Base-by-base conservation (phyloP, 2,888 invertebrate species). In the Drosophila putrida region DNA sequence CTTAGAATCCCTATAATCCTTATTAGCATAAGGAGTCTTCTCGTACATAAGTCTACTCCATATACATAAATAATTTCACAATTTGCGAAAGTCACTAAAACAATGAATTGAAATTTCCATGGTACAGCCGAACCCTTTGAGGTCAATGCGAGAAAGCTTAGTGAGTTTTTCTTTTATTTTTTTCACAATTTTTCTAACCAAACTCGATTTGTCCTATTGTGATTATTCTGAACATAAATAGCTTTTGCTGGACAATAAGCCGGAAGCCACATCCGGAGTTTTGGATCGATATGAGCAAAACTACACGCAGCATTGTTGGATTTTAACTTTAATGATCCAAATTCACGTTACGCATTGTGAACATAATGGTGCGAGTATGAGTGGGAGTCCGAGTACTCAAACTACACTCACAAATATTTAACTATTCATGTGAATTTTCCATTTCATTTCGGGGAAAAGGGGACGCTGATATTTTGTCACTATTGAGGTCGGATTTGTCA, bases 231-330 rank as follows among this genome's bases (percentile, higher is more conserved):
- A 87, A 55, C 86, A 84, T 82, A 84, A 85, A 83, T 85, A 82
- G 78, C 53, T 46, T 60, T 41, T 38, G 46, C 33, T 11, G 72
- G 63, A 90, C 83, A 78, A 92, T 87, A 90, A 91, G 90, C 88
- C 92, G 92, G 92, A 92, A 91, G 88, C 77, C 66, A 90, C 91
- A 90, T 92, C 91, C 90, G 90, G 90, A 83, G 87, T 86, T 80
- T 66, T 74, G 86, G 83, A 83, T 83, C 83, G 90, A 90, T 87
- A 80, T 86, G 80, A 88, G 83, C 80, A 68, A 61, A 78, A 72
- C 80, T 73, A 77, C 80, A 79, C 70, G 63, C 68, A 75, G 75
- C 67, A 65, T 67, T 80, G 89, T 89, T 89, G 75, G 77, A 63
- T 82, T 66, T 78, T 75, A 65, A 80, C 20, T 85, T 82, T 84